phyloP scores from a whole-genome alignment of 2,113 vertebrate species.

The Excalfactoria chinensis region DNA sequence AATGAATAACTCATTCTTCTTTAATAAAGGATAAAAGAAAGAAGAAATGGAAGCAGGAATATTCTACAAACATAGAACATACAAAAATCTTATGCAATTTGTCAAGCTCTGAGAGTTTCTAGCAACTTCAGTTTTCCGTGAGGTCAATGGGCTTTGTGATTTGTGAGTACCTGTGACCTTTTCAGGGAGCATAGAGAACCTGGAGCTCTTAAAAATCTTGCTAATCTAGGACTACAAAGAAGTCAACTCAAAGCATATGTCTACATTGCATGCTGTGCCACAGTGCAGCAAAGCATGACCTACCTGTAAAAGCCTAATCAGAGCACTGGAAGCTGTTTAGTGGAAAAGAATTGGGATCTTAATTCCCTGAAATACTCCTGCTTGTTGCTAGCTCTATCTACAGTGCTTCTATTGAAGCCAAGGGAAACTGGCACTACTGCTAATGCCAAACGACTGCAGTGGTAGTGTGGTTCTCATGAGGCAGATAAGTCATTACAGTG shows the following conservation, averaged over 20 bases:
- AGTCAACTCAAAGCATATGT: not conserved
- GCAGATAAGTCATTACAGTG: not conserved
- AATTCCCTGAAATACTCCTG: not conserved
- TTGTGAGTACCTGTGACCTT: not conserved
- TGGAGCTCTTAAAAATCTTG: rapidly evolving
- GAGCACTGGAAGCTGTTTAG: not conserved
- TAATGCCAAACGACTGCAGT: not conserved
- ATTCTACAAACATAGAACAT: not conserved
- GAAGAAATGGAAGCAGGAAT: not conserved
- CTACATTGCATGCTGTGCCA: not conserved
- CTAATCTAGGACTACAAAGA: not conserved
- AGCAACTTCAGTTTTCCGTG: not conserved
- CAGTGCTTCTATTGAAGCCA: not conserved
- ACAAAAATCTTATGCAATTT: not conserved
- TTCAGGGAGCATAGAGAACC: not conserved
- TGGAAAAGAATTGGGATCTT: not conserved
- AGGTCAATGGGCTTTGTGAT: not conserved
- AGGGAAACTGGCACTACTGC: not conserved
- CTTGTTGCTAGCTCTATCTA: not conserved
- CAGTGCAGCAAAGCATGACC: not conserved
- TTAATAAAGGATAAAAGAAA: not conserved
- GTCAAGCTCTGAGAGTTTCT: not conserved
- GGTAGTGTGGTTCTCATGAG: not conserved
- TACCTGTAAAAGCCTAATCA: not conserved
- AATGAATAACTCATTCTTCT: not conserved